Percentiles rank a stretch among this genome's conserved stretches.
Evolutionary conservation across 2,888 invertebrate genomes (phyloP).

Genomic region (Drepana falcataria): DNA sequence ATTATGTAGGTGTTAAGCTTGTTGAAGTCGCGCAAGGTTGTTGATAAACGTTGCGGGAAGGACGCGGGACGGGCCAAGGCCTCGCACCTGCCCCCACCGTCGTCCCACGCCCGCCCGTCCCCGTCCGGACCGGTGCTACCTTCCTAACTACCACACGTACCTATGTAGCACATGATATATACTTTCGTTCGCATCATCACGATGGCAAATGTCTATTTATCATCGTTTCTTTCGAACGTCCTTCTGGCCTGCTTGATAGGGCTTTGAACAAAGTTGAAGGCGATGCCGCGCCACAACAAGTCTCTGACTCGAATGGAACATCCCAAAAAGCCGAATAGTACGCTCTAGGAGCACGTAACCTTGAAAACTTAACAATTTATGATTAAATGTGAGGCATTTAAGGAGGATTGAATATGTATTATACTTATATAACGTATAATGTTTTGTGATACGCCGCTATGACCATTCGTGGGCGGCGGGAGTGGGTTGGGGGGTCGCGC

Average conservation of each 20-base stretch:
- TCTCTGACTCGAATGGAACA: too few relatives aligned
- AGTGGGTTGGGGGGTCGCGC: constrained; percentile 31
- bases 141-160: constrained; percentile 12
- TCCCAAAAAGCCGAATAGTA: too few relatives aligned
- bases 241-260: too few relatives aligned
- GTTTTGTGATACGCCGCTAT: constrained; percentile 7
- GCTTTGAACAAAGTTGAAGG: too few relatives aligned
- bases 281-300: too few relatives aligned
- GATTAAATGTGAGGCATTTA: too few relatives aligned
- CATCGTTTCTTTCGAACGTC: too few relatives aligned
- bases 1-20: constrained; percentile 13
- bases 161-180: constrained; percentile 6
- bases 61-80: constrained; percentile 60
- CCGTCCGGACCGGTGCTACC: constrained; percentile 22
- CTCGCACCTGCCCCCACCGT: constrained; percentile 44
- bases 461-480: constrained; percentile 27
- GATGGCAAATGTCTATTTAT: too few relatives aligned
- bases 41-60: constrained; percentile 53
- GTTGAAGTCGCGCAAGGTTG: constrained; percentile 52
- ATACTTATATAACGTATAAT: constrained; percentile 1
- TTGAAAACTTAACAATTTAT: too few relatives aligned
- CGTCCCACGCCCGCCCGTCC: constrained; percentile 34
- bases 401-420: neutral
- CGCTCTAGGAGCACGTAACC: too few relatives aligned
- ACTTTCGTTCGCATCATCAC: too few relatives aligned